Conservation (phyloP, 2,113 vertebrate genomes). For the Nyctereutes procyonoides region DNA sequence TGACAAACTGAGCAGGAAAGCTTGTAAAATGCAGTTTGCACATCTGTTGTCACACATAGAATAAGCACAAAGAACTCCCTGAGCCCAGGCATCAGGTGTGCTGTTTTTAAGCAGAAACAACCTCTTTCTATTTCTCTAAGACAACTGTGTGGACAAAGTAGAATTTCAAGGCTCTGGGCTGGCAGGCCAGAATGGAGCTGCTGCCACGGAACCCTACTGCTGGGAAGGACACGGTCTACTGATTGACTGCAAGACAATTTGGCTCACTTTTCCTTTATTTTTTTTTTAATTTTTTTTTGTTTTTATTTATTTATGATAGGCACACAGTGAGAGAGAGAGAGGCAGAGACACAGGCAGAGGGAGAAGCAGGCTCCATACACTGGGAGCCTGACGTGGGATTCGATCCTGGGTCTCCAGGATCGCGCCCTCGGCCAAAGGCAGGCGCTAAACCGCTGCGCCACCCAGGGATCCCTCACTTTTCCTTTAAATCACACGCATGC, state of each 20-base stretch:
- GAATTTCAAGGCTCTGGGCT: neutral
- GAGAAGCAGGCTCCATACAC: no score
- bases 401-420: no score
- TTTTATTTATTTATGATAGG: no score
- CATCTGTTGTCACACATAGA: neutral
- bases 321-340: no score
- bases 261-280: neutral
- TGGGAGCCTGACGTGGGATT: no score
- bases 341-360: no score
- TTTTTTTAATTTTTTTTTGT: no score
- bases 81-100: neutral
- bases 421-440: no score
- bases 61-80: neutral
- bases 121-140: conserved; percentile 9
- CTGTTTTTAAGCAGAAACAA: neutral
- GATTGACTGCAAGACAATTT: neutral
- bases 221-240: neutral
- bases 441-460: no score
- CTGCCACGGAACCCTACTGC: neutral
- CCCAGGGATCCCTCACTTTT: no score
- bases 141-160: neutral
- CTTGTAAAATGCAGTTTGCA: neutral
- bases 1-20: neutral
- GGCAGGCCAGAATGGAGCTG: neutral
- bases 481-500: neutral